Conservation (phyloP, 1,140 invertebrate genomes). For the Heliconius hermathena region DNA sequence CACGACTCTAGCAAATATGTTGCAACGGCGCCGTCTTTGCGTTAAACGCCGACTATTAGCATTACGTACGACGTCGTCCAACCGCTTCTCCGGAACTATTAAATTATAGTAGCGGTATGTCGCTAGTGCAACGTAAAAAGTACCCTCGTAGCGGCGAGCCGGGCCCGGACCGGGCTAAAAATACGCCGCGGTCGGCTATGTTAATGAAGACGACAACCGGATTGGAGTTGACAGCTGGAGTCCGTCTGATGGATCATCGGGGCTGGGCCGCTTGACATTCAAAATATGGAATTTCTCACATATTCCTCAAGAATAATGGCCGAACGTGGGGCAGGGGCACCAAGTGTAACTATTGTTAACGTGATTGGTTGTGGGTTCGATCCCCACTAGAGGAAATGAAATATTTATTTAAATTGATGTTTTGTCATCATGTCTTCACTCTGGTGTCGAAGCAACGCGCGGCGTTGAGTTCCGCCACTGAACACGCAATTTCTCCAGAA, state of each 20-base stretch:
- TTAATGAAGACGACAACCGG: conserved; percentile 59
- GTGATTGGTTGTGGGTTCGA: no score
- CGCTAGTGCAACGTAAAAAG: conserved; percentile 37
- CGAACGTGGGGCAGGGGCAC: no score
- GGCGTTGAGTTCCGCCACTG: no score
- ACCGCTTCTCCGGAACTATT: conserved; percentile 66
- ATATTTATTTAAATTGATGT: no score
- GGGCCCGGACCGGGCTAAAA: conserved; percentile 48
- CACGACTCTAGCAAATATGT: conserved; percentile 50
- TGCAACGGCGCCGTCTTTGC: conserved; percentile 51
- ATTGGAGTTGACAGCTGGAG: conserved; percentile 52
- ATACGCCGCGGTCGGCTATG: conserved; percentile 50
- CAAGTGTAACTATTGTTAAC: no score
- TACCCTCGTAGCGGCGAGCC: conserved; percentile 41
- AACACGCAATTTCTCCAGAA: no score
- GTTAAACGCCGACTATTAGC: conserved; percentile 53
- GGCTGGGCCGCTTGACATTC: conserved; percentile 27
- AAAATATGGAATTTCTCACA: conserved; percentile 19
- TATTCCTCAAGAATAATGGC: not conserved
- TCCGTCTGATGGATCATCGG: conserved; percentile 44
- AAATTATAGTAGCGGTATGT: conserved; percentile 57
- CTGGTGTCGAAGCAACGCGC: no score
- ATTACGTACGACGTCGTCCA: conserved; percentile 52
- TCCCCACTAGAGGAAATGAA: no score
- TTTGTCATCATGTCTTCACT: no score